Evolutionary conservation across 1,140 invertebrate genomes (phyloP), one percentile per base, ranked within the genome.

Genomic region (Sitophilus oryzae): DNA sequence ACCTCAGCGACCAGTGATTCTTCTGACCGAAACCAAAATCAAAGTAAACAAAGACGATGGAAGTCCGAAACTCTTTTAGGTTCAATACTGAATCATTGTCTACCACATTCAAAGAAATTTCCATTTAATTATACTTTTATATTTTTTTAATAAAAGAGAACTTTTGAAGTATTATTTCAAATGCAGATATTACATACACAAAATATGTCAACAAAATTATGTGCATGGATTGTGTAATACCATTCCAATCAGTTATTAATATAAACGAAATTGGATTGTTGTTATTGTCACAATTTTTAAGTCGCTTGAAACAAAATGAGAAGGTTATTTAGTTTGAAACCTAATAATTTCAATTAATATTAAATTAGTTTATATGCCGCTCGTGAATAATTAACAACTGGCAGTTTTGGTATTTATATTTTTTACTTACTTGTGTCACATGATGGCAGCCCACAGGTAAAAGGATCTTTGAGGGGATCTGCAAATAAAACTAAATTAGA

Each of bases 381-480:
- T 30, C 25, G 25, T 11, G 25, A 30, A 30, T 6, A 6, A 30
- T 30, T 30, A 6, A 6, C 11, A 30, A 30, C 11, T 30, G 25
- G 11, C 25, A 30, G 11, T 30, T 30, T 30, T 30, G 25, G 25
- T 30, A 11, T 30, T 30, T 30, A 5, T 30, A 30, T 30, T 30
- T 50, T 41, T 22, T 49, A 49, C 53, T 47, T 58, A 54, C 60
- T 73, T 71, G 73, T 74, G 78, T 77, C 62, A 66, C 82, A 84
- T 59, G 75, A 73, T 18, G 82, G 82, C 19, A 77, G 68, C 30
- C 82, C 82, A 66, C 82, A 84, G 54, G 83, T 79, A 42, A 77
- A 76, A 1, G 82, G 82, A 71, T 84, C 77, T 70, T 80, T 80
- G 0, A 83, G 67, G 0, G 79, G 80, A 76, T 83, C 82, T 84